These are phyloP conservation scores for Tipula helvola DNA, from an alignment of 2,888 invertebrate species.

Conservation along the genomic window DNA sequence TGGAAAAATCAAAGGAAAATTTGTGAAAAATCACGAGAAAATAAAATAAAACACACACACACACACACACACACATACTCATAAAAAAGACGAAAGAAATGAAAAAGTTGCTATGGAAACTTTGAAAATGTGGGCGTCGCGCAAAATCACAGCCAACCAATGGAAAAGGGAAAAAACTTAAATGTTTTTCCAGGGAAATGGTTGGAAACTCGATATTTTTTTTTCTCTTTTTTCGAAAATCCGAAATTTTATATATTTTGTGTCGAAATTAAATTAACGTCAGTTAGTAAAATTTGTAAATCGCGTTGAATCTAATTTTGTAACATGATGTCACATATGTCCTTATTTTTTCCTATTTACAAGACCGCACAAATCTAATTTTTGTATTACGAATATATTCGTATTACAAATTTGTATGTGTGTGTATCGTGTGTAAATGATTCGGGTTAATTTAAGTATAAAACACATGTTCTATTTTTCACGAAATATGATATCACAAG, in stretches of 20 bases:
- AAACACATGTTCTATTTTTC: background rate
- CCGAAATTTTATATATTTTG: background rate
- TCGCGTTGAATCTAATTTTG: background rate
- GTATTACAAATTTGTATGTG: background rate
- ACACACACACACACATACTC: background rate
- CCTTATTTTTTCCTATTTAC: background rate
- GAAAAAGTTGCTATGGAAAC: conserved; percentile 8
- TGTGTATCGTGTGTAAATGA: background rate
- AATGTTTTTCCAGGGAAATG: conserved; percentile 31
- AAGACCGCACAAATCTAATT: background rate
- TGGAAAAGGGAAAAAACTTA: conserved; percentile 26
- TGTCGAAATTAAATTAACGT: background rate
- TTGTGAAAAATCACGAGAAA: background rate
- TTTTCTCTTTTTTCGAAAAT: background rate
- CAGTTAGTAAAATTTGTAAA: background rate
- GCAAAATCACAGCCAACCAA: conserved; percentile 37
- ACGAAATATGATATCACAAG: background rate
- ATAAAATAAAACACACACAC: background rate
- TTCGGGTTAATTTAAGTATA: background rate
- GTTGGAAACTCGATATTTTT: conserved; percentile 33
- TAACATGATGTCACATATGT: background rate
- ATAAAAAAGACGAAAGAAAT: background rate
- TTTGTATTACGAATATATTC: background rate
- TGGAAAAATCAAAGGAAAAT: background rate
- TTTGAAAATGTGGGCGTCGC: conserved; percentile 18